Percentiles rank a stretch among this genome's conserved stretches.
These are phyloP conservation scores for Xyliphius kryptos DNA, from an alignment of 2,113 vertebrate species.

Conservation along the genomic window DNA sequence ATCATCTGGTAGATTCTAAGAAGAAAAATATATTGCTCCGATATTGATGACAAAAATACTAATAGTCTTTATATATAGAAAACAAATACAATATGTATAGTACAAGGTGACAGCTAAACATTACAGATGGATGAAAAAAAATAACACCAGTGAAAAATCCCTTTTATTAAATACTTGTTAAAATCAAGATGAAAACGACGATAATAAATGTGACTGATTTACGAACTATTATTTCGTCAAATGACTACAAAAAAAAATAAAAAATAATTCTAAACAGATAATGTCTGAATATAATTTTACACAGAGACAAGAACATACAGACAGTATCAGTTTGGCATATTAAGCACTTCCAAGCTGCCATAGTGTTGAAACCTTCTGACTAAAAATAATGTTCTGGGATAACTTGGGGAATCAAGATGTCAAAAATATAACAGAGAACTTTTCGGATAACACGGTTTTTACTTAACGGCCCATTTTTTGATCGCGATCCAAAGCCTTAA, in stretches of 20 bases:
- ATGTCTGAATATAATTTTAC: slow-evolving; percentile 2
- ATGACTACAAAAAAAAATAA: slow-evolving; percentile 47
- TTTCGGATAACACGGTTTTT: background rate
- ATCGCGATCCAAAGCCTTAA: background rate
- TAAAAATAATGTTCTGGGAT: background rate
- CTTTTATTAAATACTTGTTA: slow-evolving; percentile 38
- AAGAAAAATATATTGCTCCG: slow-evolving; percentile 45
- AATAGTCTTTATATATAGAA: slow-evolving; percentile 20
- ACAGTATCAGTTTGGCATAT: slow-evolving; percentile 38
- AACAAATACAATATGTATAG: slow-evolving; percentile 17
- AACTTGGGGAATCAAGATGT: background rate
- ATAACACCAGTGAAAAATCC: slow-evolving; percentile 16
- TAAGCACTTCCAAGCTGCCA: slow-evolving; percentile 41
- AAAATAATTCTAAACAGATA: slow-evolving; percentile 29
- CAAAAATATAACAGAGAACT: background rate
- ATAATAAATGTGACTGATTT: background rate
- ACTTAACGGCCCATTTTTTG: no score
- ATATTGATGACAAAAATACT: slow-evolving; percentile 27
- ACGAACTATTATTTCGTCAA: slow-evolving; percentile 12
- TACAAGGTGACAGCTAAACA: background rate
- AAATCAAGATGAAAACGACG: slow-evolving; percentile 33
- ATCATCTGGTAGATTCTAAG: slow-evolving; percentile 16
- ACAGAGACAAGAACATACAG: slow-evolving; percentile 8
- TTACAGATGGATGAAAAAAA: no score
- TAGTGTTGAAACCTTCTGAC: slow-evolving; percentile 29